A percentile compares a stretch with the other conserved stretches of the same genome.
Evolutionary conservation across 2,113 vertebrate genomes (phyloP).

Genomic region (Vidua chalybeata): DNA sequence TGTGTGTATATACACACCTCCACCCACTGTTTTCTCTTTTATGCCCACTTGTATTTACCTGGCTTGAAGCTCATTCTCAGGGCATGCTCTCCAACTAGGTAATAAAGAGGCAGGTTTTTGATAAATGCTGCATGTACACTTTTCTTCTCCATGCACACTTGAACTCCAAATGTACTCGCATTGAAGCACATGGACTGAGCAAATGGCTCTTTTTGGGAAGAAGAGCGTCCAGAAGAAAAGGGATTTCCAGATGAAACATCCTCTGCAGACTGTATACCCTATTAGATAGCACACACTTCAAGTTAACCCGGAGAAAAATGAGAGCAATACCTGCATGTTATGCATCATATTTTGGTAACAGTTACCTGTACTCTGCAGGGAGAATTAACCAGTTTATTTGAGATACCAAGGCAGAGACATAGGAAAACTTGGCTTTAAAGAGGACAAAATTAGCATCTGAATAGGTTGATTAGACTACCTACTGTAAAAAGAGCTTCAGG

Average conservation of each 20-base stretch:
- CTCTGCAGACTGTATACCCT: slow-evolving; percentile 52
- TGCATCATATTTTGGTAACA: not conserved
- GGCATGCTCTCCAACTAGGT: slow-evolving; percentile 41
- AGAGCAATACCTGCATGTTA: not conserved
- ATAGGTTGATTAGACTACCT: not conserved
- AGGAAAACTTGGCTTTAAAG: not conserved
- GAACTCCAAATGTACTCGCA: slow-evolving; percentile 54
- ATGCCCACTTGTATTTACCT: slow-evolving; percentile 40
- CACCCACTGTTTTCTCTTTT: not conserved
- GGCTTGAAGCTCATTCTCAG: slow-evolving; percentile 54
- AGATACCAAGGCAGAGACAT: not conserved
- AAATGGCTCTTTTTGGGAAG: not conserved
- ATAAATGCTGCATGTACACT: not conserved
- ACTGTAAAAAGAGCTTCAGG: not conserved
- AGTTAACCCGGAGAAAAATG: not conserved
- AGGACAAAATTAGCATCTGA: not conserved
- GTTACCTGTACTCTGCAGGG: not conserved
- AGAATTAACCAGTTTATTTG: not conserved
- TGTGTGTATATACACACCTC: fast-evolving
- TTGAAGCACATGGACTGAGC: slow-evolving; percentile 13
- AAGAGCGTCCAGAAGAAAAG: not conserved
- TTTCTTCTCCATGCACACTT: slow-evolving; percentile 59
- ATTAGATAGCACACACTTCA: not conserved
- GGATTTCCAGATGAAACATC: not conserved
- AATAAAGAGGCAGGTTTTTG: slow-evolving; percentile 24